A percentile compares a stretch with the other conserved stretches of the same genome.
These are phyloP conservation scores for Drosophila tristis DNA, from an alignment of 1,140 invertebrate species.

Conservation along the genomic window DNA sequence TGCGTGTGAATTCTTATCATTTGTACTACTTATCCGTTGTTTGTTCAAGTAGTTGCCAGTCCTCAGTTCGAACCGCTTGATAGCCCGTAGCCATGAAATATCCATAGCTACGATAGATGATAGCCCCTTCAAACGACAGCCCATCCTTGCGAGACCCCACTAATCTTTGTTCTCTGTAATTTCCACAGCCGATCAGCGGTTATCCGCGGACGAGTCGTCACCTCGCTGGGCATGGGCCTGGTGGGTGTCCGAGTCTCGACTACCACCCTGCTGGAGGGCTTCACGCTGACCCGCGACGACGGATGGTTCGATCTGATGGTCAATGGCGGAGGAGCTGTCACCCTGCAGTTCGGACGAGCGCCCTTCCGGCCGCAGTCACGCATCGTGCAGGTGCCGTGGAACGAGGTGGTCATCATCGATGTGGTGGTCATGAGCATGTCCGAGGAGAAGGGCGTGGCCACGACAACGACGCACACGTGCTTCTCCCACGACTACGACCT, in stretches of 20 bases:
- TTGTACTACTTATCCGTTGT: conserved; percentile 71
- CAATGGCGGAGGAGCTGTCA: conserved; percentile 98
- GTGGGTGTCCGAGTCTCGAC: conserved; percentile 97
- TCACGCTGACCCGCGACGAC: conserved; percentile 95
- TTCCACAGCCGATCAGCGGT: conserved; percentile 95
- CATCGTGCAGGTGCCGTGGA: conserved; percentile 98
- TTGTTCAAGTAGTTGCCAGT: conserved; percentile 69
- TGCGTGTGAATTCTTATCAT: conserved; percentile 77
- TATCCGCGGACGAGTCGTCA: conserved; percentile 96
- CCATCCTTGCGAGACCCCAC: conserved; percentile 47
- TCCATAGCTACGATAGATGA: conserved; percentile 13
- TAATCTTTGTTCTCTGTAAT: conserved; percentile 56
- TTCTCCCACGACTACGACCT: conserved; percentile 95
- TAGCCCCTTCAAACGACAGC: conserved; percentile 20
- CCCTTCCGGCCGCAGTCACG: conserved; percentile 95
- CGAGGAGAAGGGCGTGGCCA: conserved; percentile 88
- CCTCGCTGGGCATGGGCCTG: conserved; percentile 94
- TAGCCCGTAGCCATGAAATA: conserved; percentile 39
- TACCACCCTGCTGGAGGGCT: conserved; percentile 94
- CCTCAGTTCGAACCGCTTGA: conserved; percentile 60
- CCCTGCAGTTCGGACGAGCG: conserved; percentile 95
- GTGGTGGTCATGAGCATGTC: conserved; percentile 93
- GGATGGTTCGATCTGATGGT: conserved; percentile 98
- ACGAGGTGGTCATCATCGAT: conserved; percentile 97
- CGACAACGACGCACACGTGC: conserved; percentile 90